Evolutionary conservation across 2,888 invertebrate genomes (phyloP).

Genomic region (Heliothis peltigera): DNA sequence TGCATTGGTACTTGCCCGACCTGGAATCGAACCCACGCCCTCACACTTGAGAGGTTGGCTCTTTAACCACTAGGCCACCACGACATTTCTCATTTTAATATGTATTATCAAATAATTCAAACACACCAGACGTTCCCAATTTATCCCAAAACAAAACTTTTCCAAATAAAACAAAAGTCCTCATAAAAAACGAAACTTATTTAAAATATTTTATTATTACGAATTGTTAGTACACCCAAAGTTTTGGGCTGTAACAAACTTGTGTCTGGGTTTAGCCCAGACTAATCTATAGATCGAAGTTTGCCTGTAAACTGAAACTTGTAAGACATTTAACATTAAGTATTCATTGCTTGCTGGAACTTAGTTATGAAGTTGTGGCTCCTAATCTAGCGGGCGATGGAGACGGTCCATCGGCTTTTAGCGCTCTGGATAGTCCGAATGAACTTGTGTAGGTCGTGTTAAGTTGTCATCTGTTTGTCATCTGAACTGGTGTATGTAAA

Average conservation of each 20-base stretch:
- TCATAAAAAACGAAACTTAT: constrained; percentile 25
- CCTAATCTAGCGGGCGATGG: constrained; percentile 43
- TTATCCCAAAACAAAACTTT: not conserved
- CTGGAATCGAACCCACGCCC: no score
- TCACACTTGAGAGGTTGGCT: no score
- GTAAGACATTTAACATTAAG: constrained; percentile 54
- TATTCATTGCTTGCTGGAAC: constrained; percentile 54
- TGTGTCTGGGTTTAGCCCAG: constrained; percentile 30
- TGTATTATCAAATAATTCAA: not conserved
- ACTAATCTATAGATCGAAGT: constrained; percentile 53
- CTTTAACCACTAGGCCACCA: no score
- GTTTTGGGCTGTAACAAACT: constrained; percentile 31
- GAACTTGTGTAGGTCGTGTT: no score
- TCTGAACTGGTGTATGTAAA: no score
- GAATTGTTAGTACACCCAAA: constrained; percentile 26
- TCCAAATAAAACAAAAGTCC: not conserved
- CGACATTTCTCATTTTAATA: no score
- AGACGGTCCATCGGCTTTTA: constrained; percentile 31
- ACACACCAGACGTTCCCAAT: not conserved
- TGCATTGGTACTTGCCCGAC: no score
- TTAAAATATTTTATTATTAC: constrained; percentile 31
- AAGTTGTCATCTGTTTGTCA: no score
- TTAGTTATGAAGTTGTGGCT: constrained; percentile 39
- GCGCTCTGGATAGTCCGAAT: not conserved
- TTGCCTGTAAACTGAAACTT: constrained; percentile 50